These are phyloP conservation scores for Pelodytes ibericus DNA, from an alignment of 2,797 vertebrate genomes.

Conservation along the genomic window DNA sequence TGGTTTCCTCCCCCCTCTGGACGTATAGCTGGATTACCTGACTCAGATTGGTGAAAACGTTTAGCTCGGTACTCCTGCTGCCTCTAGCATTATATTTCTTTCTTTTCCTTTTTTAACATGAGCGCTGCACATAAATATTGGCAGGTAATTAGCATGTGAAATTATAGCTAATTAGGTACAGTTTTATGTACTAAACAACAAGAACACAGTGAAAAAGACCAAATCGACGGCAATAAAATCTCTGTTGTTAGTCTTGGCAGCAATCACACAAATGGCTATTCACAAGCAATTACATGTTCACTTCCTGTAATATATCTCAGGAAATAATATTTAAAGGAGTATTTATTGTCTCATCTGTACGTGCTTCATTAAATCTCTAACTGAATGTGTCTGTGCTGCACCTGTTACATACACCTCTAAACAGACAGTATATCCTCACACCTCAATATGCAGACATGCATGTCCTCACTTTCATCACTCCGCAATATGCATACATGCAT, in stretches of 20 bases:
- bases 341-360: neutral
- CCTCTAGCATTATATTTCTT: neutral
- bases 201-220: neutral
- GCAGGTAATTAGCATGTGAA: neutral
- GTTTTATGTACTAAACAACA: neutral
- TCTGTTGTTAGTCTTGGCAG: neutral
- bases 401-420: no score
- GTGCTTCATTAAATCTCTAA: no score
- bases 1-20: neutral
- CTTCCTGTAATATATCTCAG: neutral
- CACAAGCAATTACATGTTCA: neutral
- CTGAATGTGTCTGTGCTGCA: no score
- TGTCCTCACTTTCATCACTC: no score
- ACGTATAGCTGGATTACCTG: neutral
- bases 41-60: neutral
- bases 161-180: neutral
- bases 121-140: neutral
- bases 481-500: no score
- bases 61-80: neutral
- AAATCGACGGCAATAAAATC: neutral
- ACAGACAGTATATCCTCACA: no score
- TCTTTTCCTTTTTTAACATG: neutral
- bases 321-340: neutral
- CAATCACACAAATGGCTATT: constrained; percentile 3
- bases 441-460: no score